Percentiles rank a stretch among this genome's conserved stretches.
Evolutionary conservation across 2,888 invertebrate genomes (phyloP).

Genomic region (Drosophila mercatorum): DNA sequence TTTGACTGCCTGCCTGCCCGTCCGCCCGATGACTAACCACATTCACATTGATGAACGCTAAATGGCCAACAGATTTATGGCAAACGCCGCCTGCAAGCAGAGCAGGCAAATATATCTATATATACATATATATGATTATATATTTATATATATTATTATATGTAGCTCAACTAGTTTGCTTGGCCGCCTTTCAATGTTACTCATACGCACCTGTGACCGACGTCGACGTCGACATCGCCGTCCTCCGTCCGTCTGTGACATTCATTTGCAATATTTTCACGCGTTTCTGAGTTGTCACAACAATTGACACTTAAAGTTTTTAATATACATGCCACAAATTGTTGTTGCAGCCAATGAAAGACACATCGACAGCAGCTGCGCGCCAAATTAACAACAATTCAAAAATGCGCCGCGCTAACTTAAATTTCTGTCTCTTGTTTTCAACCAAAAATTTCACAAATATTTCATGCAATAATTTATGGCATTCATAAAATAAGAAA

Average conservation of each 20-base stretch:
- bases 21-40: conserved; percentile 57
- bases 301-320: conserved; percentile 80
- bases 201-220: conserved; percentile 76
- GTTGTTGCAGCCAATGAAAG: conserved; percentile 57
- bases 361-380: conserved; percentile 79
- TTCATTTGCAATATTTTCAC: conserved; percentile 77
- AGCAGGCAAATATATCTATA: conserved; percentile 19
- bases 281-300: conserved; percentile 74
- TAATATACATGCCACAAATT: conserved; percentile 61
- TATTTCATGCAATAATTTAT: conserved; percentile 70
- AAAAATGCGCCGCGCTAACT: conserved; percentile 64
- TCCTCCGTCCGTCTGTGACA: conserved; percentile 46
- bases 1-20: conserved; percentile 50
- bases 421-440: conserved; percentile 60
- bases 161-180: conserved; percentile 65
- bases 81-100: conserved; percentile 50
- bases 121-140: background rate
- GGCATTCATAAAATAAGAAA: conserved; percentile 61
- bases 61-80: conserved; percentile 77
- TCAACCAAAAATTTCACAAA: conserved; percentile 65
- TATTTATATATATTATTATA: conserved; percentile 4
- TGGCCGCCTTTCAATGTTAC: conserved; percentile 77
- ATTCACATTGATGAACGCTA: conserved; percentile 74
- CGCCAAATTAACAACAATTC: conserved; percentile 68
- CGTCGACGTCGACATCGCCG: conserved; percentile 2